phyloP scores from a whole-genome alignment of 2,797 vertebrate genomes.

The Pangasius larnaudii region DNA sequence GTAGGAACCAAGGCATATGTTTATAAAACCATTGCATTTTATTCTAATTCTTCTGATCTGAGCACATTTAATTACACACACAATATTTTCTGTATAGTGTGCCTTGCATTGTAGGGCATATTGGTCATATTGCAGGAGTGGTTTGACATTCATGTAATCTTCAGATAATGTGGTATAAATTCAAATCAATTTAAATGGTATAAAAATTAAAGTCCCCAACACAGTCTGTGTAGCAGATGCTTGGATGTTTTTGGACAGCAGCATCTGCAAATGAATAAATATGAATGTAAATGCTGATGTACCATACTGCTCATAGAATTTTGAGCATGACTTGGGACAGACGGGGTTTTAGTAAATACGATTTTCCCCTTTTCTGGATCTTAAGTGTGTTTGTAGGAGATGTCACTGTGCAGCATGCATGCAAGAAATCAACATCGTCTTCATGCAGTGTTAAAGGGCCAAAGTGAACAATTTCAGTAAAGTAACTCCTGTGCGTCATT shows the following conservation, averaged over 20 bases:
- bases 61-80: not conserved
- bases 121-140: not conserved
- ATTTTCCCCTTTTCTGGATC: not conserved
- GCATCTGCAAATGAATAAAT: conserved; percentile 37
- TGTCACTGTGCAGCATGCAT: not conserved
- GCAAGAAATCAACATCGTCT: not conserved
- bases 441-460: not conserved
- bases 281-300: conserved; percentile 22
- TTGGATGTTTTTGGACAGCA: conserved; percentile 14
- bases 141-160: not conserved
- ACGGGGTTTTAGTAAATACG: not conserved
- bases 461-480: conserved; percentile 5
- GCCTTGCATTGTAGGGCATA: not conserved
- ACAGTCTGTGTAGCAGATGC: conserved; percentile 18
- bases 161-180: conserved; percentile 2
- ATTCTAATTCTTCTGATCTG: not conserved
- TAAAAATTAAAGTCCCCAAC: not conserved
- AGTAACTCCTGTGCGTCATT: conserved; percentile 32
- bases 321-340: not conserved
- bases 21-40: no score
- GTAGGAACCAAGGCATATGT: not conserved
- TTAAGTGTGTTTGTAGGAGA: not conserved
- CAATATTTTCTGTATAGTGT: not conserved
- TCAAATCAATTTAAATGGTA: not conserved
- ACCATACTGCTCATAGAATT: not conserved